Evolutionary conservation across 2,888 invertebrate genomes (phyloP), one percentile per base, ranked within the genome.

Genomic region (Dendrolimus houi): DNA sequence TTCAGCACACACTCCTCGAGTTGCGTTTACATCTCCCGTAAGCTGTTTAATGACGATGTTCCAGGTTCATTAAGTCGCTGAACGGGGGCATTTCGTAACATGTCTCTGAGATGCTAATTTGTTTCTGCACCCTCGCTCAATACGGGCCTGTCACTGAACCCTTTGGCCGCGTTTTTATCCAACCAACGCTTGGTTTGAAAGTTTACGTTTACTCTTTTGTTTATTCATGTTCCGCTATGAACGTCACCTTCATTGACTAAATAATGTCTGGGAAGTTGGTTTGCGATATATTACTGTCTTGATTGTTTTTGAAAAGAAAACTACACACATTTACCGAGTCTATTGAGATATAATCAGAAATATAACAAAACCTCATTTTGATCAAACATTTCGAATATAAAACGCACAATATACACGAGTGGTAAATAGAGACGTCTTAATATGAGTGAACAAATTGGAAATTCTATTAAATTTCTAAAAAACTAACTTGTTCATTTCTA

Each of bases 81-180:
- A 71, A 74, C 71, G 72, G 68, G 71, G 72, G 76, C 76, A 81
- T 85, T 83, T 83, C 81, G 83, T 82, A 78, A 74, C 83, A 72
- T 73, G 80, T 81, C 86, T 86, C 75, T 89, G 85, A 85, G 78
- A 89, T 90, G 90, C 87, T 85, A 89, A 90, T 90, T 81, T 77
- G 72, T 77, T 74, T 75, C 77, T 74, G 81, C 79, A 83, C 81
- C 81, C 71, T 82, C 81, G 81, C 71, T 76, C 88, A 86, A 90
- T 89, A 88, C 86, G 74, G 70, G 76, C 77, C 69, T 78, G 82
- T 79, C 72, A 70, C 64, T 66, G 71, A 77, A 73, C 75, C 78
- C 79, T 78, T 80, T 75, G 72, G 68, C 73, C 75, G 74, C 80
- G 75, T 83, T 85, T 85, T 86, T 81, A 70, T 47, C 9, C 71